Conservation (phyloP, 2,113 vertebrate genomes). For the Halichoeres trimaculatus region DNA sequence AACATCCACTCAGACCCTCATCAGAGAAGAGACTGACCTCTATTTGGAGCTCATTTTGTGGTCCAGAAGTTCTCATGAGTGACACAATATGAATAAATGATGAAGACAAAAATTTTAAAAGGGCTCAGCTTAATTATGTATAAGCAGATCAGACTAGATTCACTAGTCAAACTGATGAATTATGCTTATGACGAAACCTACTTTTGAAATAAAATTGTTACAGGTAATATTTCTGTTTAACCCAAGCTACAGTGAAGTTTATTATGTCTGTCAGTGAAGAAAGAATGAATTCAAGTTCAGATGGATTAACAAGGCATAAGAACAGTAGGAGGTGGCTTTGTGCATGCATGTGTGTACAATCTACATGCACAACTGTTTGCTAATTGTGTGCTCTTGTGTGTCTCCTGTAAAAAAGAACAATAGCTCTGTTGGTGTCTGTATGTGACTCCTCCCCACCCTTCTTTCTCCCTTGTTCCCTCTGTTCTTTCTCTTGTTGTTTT, state of each 20-base stretch:
- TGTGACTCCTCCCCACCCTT: constrained; percentile 28
- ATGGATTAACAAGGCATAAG: neutral
- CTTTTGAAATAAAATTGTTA: neutral
- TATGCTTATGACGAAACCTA: neutral
- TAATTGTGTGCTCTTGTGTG: constrained; percentile 26
- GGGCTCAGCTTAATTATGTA: constrained; percentile 8
- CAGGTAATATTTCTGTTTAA: neutral
- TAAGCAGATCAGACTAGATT: neutral
- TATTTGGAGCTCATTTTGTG: constrained; percentile 42
- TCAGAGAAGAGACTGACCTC: constrained; percentile 49
- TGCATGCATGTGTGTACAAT: constrained; percentile 37
- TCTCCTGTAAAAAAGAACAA: constrained; percentile 46
- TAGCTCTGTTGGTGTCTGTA: constrained; percentile 52
- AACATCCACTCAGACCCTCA: constrained; percentile 20
- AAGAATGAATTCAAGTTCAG: neutral
- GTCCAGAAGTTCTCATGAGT: constrained; percentile 2
- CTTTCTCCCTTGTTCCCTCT: constrained; percentile 19
- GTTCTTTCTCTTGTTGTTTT: constrained; percentile 41
- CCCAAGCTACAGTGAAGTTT: neutral
- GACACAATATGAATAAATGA: constrained; percentile 16
- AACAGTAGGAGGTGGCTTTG: constrained; percentile 34
- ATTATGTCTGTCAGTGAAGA: neutral
- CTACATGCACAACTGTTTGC: constrained; percentile 39
- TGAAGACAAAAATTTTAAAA: neutral
- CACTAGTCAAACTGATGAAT: constrained; percentile 19